A percentile compares a stretch with the other conserved stretches of the same genome.
Conservation (phyloP, 2,113 vertebrate species). For the Percopsis transmontana region DNA sequence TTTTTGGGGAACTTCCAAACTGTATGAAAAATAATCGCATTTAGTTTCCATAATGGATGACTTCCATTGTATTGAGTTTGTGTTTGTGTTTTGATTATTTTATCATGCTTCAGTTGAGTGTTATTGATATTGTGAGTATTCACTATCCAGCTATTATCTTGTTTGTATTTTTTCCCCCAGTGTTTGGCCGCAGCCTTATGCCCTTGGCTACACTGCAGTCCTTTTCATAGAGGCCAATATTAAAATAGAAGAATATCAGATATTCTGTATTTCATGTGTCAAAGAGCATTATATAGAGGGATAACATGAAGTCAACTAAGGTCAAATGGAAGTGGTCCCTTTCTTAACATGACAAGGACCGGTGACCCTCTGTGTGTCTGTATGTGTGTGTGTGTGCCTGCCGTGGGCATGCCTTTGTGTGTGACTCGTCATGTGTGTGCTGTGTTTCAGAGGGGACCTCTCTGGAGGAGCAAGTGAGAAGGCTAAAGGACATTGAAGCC, state of each 20-base stretch:
- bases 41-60: constrained; percentile 68
- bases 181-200: constrained; percentile 42
- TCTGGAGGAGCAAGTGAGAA: constrained; percentile 91
- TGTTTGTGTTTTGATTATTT: constrained; percentile 77
- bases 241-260: constrained; percentile 66
- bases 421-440: constrained; percentile 41
- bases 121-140: constrained; percentile 58
- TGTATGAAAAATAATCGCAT: constrained; percentile 72
- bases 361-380: constrained; percentile 26
- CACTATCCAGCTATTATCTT: constrained; percentile 70
- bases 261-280: constrained; percentile 60
- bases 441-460: constrained; percentile 85
- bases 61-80: constrained; percentile 69
- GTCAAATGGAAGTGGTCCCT: constrained; percentile 53
- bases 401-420: constrained; percentile 4
- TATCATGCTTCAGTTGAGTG: constrained; percentile 73
- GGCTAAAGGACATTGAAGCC: constrained; percentile 96
- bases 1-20: constrained; percentile 68
- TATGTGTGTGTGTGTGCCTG: not conserved
- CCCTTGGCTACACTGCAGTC: constrained; percentile 59
- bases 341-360: constrained; percentile 48
- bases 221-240: constrained; percentile 50
- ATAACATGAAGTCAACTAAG: constrained; percentile 46
- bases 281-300: constrained; percentile 50
- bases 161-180: constrained; percentile 43